Evolutionary conservation across 2,888 invertebrate species (phyloP).

Genomic region (Pseudeuparius sepicola): DNA sequence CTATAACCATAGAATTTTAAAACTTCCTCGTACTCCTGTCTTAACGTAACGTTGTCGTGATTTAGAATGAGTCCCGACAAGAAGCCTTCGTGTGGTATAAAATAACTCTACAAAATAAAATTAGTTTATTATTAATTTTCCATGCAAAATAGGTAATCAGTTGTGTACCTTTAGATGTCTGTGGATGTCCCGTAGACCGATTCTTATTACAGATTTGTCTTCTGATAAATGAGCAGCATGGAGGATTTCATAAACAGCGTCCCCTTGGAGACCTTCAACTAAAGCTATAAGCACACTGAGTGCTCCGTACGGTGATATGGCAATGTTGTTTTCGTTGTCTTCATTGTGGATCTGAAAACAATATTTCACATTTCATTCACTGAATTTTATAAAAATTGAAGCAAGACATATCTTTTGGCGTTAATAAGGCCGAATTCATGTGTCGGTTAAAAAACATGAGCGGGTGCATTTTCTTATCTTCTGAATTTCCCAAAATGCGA

Average conservation of each 20-base stretch:
- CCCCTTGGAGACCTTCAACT: constrained; percentile 67
- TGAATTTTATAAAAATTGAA: too few species aligned
- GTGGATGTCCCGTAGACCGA: constrained; percentile 76
- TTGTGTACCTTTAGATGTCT: constrained; percentile 70
- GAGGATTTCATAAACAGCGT: constrained; percentile 61
- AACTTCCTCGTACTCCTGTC: constrained; percentile 61
- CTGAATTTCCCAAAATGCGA: too few species aligned
- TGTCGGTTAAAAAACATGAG: too few species aligned
- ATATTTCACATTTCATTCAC: too few species aligned
- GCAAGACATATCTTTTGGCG: too few species aligned
- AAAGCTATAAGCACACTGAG: constrained; percentile 70
- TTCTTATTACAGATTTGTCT: constrained; percentile 60
- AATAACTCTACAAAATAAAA: constrained; percentile 59
- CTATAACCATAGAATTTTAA: constrained; percentile 75
- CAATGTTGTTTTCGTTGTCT: constrained; percentile 68
- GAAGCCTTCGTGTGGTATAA: constrained; percentile 73
- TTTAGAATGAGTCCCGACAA: constrained; percentile 71
- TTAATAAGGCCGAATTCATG: too few species aligned
- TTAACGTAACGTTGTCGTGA: constrained; percentile 66
- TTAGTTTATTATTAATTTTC: too few species aligned
- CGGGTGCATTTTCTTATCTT: too few species aligned
- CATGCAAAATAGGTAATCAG: background rate
- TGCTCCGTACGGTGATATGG: constrained; percentile 75
- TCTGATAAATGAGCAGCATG: constrained; percentile 60
- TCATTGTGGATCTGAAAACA: constrained; percentile 52